Base-by-base conservation (phyloP, 2,797 vertebrate genomes). In the Acanthurus leucopareius region DNA sequence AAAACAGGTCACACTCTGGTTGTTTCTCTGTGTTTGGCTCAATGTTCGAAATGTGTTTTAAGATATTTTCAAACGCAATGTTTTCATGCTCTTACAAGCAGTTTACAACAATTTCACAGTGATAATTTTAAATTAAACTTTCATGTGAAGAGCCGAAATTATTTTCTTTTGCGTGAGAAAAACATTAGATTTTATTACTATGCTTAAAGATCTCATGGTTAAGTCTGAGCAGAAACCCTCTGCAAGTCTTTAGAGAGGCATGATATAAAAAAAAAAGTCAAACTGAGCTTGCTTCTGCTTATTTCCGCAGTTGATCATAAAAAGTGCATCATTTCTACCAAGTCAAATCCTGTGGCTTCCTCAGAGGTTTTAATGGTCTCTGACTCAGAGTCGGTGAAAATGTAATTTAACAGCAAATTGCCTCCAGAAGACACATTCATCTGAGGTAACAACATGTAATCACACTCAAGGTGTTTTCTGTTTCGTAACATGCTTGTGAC, bases 231-330 rank as follows among this genome's bases (percentile, higher is more conserved):
- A 64, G 40, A 84, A 85, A 73, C 79, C 75, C 72, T 87, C 77
- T 75, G 69, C 69, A 79, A 82, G 60, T 86, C 80, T 85, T 90
- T 38, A 13, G 79, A 87, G 87, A 82, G 65, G 14, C 69, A 45
- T 84, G 79, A 74, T 73, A 25, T 25, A 25, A 25, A 25, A 25
- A 48, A 72, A 84, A 87, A 90, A 82, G 11, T 16, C 66, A 70
- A 80, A 81, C 66, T 71, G 59, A 3, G 48, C 73, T 61, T 16
- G 47, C 71, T 85, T 57, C 20, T 3, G 20, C 75, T 83, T 86
- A 84, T 89, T 91, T 90, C 86, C 85, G 88, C 81, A 15, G 85
- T 52, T 71, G 85, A 86, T 85, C 80, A 82, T 90, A 84, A 88
- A 89, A 84, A 73, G 65, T 32, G 53, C 15, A 70, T 85, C 62